Evolutionary conservation across 2,888 invertebrate species (phyloP).

Genomic region (Harpalus rufipes): DNA sequence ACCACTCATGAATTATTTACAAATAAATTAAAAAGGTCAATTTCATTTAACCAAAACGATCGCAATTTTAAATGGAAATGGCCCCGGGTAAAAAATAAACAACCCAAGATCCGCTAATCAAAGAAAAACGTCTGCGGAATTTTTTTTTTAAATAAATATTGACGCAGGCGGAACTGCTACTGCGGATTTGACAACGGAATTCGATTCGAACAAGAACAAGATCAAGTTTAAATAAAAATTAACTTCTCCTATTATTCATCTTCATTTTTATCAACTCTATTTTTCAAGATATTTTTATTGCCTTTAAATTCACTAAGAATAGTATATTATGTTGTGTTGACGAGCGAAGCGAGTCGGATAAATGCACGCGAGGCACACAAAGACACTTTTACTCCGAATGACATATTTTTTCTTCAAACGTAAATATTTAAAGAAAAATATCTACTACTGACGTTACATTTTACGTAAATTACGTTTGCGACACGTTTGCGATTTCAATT

Average conservation of each 20-base stretch:
- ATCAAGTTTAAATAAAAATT: not conserved
- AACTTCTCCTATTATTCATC: not conserved
- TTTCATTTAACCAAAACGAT: conserved; percentile 63
- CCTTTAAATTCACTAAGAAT: too few relatives aligned
- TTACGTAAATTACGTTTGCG: too few relatives aligned
- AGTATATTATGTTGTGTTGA: too few relatives aligned
- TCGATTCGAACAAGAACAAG: not conserved
- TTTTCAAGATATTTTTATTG: too few relatives aligned
- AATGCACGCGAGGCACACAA: too few relatives aligned
- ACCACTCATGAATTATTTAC: conserved; percentile 62
- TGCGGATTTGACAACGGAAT: not conserved
- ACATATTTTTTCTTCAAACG: too few relatives aligned
- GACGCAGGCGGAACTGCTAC: conserved; percentile 17
- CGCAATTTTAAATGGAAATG: conserved; percentile 62
- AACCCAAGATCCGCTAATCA: conserved; percentile 52
- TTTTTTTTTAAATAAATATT: conserved; percentile 61
- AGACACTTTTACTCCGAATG: too few relatives aligned
- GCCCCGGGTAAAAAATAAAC: conserved; percentile 55
- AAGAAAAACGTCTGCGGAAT: conserved; percentile 51
- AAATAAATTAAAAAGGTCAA: conserved; percentile 64
- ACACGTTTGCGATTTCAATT: too few relatives aligned
- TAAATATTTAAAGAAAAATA: too few relatives aligned
- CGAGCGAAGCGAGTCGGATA: too few relatives aligned
- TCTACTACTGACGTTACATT: too few relatives aligned
- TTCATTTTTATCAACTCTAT: not conserved